A percentile compares a stretch with the other conserved stretches of the same genome.
Evolutionary conservation across 2,888 invertebrate species (phyloP).

Genomic region (Lepidocyrtinus sp.): DNA sequence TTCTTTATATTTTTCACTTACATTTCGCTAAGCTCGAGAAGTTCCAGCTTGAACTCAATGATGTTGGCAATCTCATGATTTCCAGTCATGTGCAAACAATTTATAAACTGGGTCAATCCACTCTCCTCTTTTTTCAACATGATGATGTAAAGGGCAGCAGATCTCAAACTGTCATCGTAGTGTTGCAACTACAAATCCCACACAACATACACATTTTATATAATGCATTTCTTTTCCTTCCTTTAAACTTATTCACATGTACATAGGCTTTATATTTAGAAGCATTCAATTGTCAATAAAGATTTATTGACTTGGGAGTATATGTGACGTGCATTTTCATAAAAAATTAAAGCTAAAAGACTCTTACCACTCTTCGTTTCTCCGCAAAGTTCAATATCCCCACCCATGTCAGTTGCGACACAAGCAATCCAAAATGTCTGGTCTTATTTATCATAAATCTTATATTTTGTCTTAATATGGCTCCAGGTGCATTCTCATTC

Average conservation of each 20-base stretch:
- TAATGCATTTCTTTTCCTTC: neutral
- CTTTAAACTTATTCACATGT: neutral
- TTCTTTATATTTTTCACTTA: too few relatives aligned
- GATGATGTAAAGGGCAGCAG: slow-evolving; percentile 55
- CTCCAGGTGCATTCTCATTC: slow-evolving; percentile 25
- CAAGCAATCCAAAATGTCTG: slow-evolving; percentile 54
- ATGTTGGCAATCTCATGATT: slow-evolving; percentile 58
- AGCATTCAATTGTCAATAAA: neutral
- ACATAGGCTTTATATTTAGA: neutral
- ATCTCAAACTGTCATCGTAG: slow-evolving; percentile 39
- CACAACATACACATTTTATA: neutral
- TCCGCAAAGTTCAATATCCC: slow-evolving; percentile 60
- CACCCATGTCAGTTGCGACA: slow-evolving; percentile 64
- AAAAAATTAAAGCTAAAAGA: neutral
- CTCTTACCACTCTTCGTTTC: slow-evolving; percentile 58
- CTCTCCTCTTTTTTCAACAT: slow-evolving; percentile 53
- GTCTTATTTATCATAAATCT: slow-evolving; percentile 52
- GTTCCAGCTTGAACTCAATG: slow-evolving; percentile 52
- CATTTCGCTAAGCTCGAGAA: slow-evolving; percentile 24
- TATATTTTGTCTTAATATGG: slow-evolving; percentile 52
- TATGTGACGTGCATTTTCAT: neutral
- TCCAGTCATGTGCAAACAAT: slow-evolving; percentile 57
- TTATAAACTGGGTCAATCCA: slow-evolving; percentile 54
- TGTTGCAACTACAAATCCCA: slow-evolving; percentile 43
- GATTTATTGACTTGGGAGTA: neutral